phyloP scores from a whole-genome alignment of 2,113 vertebrate species.

The Anseranas semipalmata region DNA sequence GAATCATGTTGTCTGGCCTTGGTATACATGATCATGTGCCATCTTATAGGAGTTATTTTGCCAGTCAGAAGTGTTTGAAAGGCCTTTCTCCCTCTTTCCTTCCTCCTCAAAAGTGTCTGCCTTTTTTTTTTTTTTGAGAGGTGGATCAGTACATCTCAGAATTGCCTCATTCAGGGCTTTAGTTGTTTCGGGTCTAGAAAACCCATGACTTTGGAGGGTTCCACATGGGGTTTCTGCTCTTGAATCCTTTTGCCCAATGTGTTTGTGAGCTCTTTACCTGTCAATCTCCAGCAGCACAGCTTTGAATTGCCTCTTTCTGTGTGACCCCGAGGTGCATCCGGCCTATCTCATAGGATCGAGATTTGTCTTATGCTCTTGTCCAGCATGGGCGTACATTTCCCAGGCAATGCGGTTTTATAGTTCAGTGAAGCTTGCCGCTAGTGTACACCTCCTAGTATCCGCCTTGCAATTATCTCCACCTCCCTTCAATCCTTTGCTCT shows the following conservation, averaged over 20 bases:
- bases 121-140: not conserved
- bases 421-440: not conserved
- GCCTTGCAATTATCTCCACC: not conserved
- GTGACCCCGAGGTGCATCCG: not conserved
- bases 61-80: not conserved
- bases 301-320: not conserved
- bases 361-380: not conserved
- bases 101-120: not conserved
- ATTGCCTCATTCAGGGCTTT: not conserved
- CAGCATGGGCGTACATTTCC: rapidly evolving
- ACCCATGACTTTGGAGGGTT: not conserved
- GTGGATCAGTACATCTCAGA: not conserved
- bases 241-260: not conserved
- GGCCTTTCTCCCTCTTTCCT: not conserved
- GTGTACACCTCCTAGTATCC: not conserved
- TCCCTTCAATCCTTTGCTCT: not conserved
- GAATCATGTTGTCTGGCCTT: not conserved
- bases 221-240: not conserved
- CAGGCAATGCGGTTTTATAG: not conserved
- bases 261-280: not conserved
- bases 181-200: not conserved
- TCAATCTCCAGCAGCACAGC: not conserved
- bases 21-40: not conserved
- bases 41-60: not conserved
- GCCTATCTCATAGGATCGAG: no score